Evolutionary conservation across 2,113 vertebrate genomes (phyloP).

Genomic region (Eurypyga helias): DNA sequence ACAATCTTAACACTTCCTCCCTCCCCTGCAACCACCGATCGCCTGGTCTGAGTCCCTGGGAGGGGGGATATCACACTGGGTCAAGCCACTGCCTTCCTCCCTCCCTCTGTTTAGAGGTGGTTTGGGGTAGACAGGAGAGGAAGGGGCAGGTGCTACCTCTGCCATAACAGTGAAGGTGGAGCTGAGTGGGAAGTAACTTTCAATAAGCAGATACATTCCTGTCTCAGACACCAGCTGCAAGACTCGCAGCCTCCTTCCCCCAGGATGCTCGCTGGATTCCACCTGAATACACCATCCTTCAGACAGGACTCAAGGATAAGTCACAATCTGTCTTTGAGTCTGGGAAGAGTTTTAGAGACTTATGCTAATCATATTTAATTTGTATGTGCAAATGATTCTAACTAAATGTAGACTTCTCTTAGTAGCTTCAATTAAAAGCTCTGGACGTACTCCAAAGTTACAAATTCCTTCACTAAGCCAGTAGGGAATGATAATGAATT

Average conservation of each 20-base stretch:
- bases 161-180: not conserved
- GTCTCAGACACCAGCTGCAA: not conserved
- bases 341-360: conserved; percentile 19
- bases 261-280: not conserved
- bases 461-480: conserved; percentile 50
- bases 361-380: conserved; percentile 59
- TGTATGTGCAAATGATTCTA: conserved; percentile 37
- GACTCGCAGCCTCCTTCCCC: not conserved
- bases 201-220: not conserved
- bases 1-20: not conserved
- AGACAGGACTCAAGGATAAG: not conserved
- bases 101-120: not conserved
- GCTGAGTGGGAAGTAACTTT: not conserved
- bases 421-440: conserved; percentile 55
- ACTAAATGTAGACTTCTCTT: conserved; percentile 29
- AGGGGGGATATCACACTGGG: not conserved
- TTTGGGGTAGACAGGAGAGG: not conserved
- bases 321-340: not conserved
- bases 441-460: conserved; percentile 57
- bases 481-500: conserved; percentile 65
- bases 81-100: not conserved
- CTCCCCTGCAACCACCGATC: fast-evolving
- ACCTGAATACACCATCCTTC: not conserved
- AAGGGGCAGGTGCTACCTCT: not conserved
- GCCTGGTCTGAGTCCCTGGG: not conserved